Evolutionary conservation across 1,140 invertebrate genomes (phyloP), one percentile per base, ranked within the genome.

Genomic region (Helicoverpa zea): DNA sequence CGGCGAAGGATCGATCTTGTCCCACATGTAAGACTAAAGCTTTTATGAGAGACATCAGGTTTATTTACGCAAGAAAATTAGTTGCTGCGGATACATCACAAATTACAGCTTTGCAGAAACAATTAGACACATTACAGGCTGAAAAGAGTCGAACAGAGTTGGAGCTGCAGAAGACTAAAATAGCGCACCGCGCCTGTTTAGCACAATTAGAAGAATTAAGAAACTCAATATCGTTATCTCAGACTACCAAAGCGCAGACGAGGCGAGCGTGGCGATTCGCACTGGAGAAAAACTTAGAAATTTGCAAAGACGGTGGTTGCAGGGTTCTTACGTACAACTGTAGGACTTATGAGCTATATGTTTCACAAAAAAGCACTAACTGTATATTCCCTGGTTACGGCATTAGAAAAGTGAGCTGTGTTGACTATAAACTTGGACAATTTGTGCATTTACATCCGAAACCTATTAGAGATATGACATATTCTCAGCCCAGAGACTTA

Each of bases 1-100:
- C 63, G 3, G 52, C 79, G 1, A 94, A 94, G 7, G 90, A 95
- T 2, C 94, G 95, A 47, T 91, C 91, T 7, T 99, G 98, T 92
- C 98, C 98, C 0, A 97, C 98, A 64, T 99, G 98, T 91, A 99
- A 99, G 91, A 96, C 96, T 30, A 97, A 97, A 93, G 97, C 98
- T 0, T 89, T 94, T 5, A 90, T 96, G 18, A 96, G 96, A 85
- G 98, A 99, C 88, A 96, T 99, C 64, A 86, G 95, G 35, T 95
- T 96, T 68, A 96, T 99, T 86, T 95, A 96, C 89, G 88, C 96
- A 49, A 94, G 94, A 43, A 92, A 90, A 49, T 76, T 96, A 9
- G 92, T 96, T 0, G 95, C 95, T 0, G 90, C 94, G 0, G 96
- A 96, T 80, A 96, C 91, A 4, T 87, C 91, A 0, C 94, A 96